These are phyloP conservation scores for Menura novaehollandiae DNA, from an alignment of 2,113 vertebrate species.

Conservation along the genomic window DNA sequence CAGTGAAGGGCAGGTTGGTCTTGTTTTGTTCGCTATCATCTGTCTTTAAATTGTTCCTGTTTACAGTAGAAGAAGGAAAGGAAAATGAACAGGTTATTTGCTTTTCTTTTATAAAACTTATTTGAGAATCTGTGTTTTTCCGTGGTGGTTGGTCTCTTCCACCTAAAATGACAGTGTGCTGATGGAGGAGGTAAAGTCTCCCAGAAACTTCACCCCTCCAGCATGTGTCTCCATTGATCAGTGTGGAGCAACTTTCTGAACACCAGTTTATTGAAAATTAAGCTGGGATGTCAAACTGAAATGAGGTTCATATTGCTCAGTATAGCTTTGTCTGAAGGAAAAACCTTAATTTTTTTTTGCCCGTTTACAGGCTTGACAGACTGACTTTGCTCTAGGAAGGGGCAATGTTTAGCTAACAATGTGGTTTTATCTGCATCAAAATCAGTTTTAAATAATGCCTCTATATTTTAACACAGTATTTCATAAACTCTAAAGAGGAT, in stretches of 20 bases:
- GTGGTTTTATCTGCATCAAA: neutral
- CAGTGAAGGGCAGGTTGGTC: neutral
- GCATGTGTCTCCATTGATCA: neutral
- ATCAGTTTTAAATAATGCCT: neutral
- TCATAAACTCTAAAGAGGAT: neutral
- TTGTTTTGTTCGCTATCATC: neutral
- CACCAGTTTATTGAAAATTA: neutral
- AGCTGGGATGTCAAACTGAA: neutral
- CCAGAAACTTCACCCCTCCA: neutral
- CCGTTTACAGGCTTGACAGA: neutral
- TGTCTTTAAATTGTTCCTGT: neutral
- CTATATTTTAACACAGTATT: constrained; percentile 29
- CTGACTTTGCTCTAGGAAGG: neutral
- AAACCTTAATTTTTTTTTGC: neutral
- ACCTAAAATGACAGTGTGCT: neutral
- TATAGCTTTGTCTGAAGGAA: constrained; percentile 30
- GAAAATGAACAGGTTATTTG: neutral
- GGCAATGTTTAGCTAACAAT: neutral
- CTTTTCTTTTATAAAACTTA: neutral
- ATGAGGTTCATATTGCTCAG: neutral
- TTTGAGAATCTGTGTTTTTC: neutral
- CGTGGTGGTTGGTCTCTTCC: neutral
- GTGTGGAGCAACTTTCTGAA: neutral
- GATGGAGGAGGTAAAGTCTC: neutral
- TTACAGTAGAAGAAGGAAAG: neutral